A percentile compares a stretch with the other conserved stretches of the same genome.
phyloP scores from a whole-genome alignment of 2,113 vertebrate genomes.

The Chunga burmeisteri region DNA sequence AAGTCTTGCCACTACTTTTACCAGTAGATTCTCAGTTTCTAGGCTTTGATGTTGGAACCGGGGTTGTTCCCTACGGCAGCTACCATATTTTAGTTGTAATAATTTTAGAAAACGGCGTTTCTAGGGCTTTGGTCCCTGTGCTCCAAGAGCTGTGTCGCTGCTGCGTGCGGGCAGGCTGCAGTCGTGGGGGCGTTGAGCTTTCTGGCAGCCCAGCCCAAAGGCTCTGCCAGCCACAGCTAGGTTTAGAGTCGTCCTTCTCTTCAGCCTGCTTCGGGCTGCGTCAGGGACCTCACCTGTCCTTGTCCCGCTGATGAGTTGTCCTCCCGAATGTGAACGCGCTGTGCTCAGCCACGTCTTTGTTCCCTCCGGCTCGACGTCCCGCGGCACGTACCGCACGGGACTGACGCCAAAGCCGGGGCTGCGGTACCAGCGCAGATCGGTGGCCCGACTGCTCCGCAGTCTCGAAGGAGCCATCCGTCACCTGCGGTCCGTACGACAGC shows the following conservation, averaged over 20 bases:
- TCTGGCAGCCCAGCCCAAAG: background rate
- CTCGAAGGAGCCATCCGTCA: background rate
- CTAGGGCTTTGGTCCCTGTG: background rate
- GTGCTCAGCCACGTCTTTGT: background rate
- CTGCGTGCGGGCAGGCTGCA: background rate
- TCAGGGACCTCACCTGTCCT: background rate
- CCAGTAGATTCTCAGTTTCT: background rate
- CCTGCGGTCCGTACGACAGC: fast-evolving
- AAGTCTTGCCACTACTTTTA: background rate
- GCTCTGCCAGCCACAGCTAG: background rate
- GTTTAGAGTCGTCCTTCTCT: too few relatives aligned
- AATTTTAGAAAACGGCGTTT: background rate
- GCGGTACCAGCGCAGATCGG: background rate
- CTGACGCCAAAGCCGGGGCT: background rate
- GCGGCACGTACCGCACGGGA: fast-evolving
- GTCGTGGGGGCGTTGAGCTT: background rate
- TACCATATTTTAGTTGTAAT: fast-evolving
- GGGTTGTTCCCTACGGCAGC: fast-evolving
- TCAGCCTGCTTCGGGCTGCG: background rate
- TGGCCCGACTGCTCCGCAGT: background rate
- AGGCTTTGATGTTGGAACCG: background rate
- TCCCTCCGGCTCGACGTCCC: fast-evolving
- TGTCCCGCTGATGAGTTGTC: background rate
- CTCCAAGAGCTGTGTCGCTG: background rate
- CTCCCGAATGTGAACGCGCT: fast-evolving